Base-by-base conservation (phyloP, 2,113 vertebrate genomes). In the Hippocampus abdominalis region DNA sequence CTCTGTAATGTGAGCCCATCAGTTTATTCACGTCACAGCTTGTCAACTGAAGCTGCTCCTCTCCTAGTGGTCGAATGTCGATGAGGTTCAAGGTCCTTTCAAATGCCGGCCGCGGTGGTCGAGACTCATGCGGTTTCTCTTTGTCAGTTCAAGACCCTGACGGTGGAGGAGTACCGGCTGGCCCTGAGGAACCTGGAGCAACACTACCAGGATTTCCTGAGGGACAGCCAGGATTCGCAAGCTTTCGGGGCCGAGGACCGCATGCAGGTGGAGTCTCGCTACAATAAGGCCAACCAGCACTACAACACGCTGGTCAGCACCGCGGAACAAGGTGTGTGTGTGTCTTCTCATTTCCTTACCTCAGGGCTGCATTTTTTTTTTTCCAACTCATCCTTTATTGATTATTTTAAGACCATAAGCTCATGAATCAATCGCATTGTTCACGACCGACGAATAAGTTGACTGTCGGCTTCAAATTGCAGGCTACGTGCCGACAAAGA, bases 151-250 rank as follows among this genome's bases (percentile, higher is more conserved):
- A 95, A 95, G 83, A 94, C 92, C 0, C 72, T 97, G 90, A 91
- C 91, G 25, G 91, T 91, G 0, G 96, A 98, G 72, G 96, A 98
- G 69, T 94, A 95, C 86, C 91, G 92, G 0, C 92, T 94, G 78
- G 83, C 91, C 0, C 90, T 98, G 72, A 89, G 90, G 66, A 95
- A 89, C 87, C 90, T 98, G 84, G 96, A 98, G 82, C 76, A 74
- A 3, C 96, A 97, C 89, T 96, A 96, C 89, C 94, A 96, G 91
- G 92, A 94, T 72, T 99, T 98, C 90, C 83, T 98, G 83, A 86
- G 92, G 0, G 93, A 96, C 86, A 98, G 96, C 78, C 95, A 94
- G 89, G 96, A 97, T 3, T 90, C 96, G 0, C 89, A 91, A 4
- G 81, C 89, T 84, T 99, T 98, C 6, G 93, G 91, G 21, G 91